These are phyloP conservation scores for Stegana nigrithorax DNA, from an alignment of 2,888 invertebrate genomes.

Conservation along the genomic window DNA sequence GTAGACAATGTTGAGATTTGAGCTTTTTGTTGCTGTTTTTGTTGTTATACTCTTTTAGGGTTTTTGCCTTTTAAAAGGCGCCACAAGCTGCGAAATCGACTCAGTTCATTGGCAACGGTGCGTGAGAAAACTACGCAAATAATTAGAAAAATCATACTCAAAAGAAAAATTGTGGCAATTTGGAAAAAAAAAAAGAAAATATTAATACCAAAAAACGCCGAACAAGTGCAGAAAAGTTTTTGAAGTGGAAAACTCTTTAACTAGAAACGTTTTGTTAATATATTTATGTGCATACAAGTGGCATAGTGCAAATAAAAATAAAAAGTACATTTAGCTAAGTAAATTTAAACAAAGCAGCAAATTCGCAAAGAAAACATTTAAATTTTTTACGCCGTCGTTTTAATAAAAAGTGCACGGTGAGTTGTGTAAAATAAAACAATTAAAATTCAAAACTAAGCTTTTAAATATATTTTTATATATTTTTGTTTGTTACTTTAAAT, in stretches of 20 bases:
- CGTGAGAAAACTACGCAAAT: slow-evolving; percentile 37
- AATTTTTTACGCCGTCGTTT: no score
- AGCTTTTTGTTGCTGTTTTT: background rate
- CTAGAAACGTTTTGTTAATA: background rate
- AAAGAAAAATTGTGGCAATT: slow-evolving; percentile 16
- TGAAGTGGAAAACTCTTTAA: background rate
- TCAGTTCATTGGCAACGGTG: slow-evolving; percentile 31
- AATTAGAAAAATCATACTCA: no score
- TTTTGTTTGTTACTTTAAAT: no score
- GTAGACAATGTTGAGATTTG: no score
- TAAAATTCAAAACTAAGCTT: no score
- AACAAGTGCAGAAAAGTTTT: background rate
- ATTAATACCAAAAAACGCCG: background rate
- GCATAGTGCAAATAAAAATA: slow-evolving; percentile 46
- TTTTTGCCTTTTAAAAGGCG: slow-evolving; percentile 39
- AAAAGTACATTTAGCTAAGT: slow-evolving; percentile 10
- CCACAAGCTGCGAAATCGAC: slow-evolving; percentile 29
- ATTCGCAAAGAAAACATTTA: no score
- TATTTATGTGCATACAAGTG: background rate
- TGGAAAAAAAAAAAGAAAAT: slow-evolving; percentile 19
- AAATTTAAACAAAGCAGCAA: background rate
- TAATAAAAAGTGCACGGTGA: no score
- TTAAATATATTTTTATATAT: no score
- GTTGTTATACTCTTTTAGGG: slow-evolving; percentile 9
- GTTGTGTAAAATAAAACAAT: no score